Base-by-base conservation (phyloP, 92 coral and sea anemone species). In the Siderastrea radians region DNA sequence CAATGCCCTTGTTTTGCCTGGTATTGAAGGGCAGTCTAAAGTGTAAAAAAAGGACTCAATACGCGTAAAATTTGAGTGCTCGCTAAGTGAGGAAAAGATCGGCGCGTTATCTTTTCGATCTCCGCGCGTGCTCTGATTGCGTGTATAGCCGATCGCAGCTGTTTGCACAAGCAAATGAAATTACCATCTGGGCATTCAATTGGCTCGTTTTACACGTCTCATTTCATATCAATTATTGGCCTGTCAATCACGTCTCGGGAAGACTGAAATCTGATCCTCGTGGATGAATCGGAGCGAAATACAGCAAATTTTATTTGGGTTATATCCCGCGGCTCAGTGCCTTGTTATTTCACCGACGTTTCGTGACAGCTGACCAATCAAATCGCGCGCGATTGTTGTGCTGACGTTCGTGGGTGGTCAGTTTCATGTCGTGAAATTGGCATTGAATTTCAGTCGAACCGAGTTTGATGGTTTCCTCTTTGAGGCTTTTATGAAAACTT, bases 351-450 rank as follows among this genome's bases (percentile, higher is more conserved):
- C 85, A 63, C 90, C 91, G 83, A 81, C 83, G 38, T 53, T 49
- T 61, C 78, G 59, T 45, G 68, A 55, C 46, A 58, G 61, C 64
- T 51, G 74, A 74, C 93, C 95, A 89, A 92, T 89, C 90, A 88
- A 19, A 80, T 71, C 17, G 81, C 90, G 80, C 49, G 74, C 52
- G 68, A 84, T 89, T 89, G 88, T 85, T 89, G 90, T 77, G 57
- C 83, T 91, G 88, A 61, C 89, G 84, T 73, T 92, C 93, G 95
- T 92, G 95, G 95, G 95, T 92, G 95, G 95, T 92, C 95, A 92
- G 93, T 92, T 92, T 88, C 95, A 81, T 89, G 95, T 88, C 95
- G 88, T 52, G 87, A 82, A 81, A 84, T 77, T 84, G 80, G 92
- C 88, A 89, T 92, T 88, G 90, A 80, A 88, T 92, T 92, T 84